These are phyloP conservation scores for Drosophila subpulchrella DNA, from an alignment of 1,140 invertebrate genomes.

Conservation along the genomic window DNA sequence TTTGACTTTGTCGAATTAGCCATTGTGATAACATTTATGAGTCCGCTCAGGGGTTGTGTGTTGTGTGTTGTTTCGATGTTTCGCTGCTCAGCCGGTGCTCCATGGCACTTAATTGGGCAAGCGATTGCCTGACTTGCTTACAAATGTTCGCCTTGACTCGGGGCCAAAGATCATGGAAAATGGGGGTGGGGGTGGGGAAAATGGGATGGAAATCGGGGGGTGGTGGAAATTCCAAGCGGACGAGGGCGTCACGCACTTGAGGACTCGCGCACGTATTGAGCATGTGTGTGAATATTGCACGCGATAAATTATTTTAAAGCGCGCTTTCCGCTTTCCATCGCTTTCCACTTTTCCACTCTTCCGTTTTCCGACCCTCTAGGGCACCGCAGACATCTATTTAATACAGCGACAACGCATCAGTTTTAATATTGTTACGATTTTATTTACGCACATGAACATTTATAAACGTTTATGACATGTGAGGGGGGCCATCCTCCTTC, in stretches of 20 bases:
- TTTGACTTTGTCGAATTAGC: constrained; percentile 78
- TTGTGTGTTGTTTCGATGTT: not conserved
- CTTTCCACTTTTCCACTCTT: not conserved
- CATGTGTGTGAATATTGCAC: constrained; percentile 63
- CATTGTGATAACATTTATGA: constrained; percentile 76
- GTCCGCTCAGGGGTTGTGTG: constrained; percentile 6
- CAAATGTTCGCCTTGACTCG: constrained; percentile 50
- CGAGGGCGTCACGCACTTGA: constrained; percentile 52
- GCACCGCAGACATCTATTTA: constrained; percentile 60
- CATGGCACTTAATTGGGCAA: constrained; percentile 75
- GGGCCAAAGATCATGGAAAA: constrained; percentile 40
- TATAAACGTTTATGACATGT: constrained; percentile 79
- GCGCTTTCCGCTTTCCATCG: constrained; percentile 1
- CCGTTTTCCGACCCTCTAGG: not conserved
- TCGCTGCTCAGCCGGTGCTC: constrained; percentile 37
- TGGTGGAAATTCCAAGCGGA: constrained; percentile 9
- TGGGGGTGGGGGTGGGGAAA: no score
- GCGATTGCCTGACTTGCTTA: constrained; percentile 79
- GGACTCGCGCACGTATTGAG: constrained; percentile 38
- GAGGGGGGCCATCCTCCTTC: constrained; percentile 4
- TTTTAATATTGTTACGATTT: constrained; percentile 79
- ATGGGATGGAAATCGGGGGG: no score
- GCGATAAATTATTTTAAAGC: constrained; percentile 82
- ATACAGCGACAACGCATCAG: constrained; percentile 71
- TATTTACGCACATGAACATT: constrained; percentile 74